Evolutionary conservation across 2,113 vertebrate genomes (phyloP).

Genomic region (Sander lucioperca): DNA sequence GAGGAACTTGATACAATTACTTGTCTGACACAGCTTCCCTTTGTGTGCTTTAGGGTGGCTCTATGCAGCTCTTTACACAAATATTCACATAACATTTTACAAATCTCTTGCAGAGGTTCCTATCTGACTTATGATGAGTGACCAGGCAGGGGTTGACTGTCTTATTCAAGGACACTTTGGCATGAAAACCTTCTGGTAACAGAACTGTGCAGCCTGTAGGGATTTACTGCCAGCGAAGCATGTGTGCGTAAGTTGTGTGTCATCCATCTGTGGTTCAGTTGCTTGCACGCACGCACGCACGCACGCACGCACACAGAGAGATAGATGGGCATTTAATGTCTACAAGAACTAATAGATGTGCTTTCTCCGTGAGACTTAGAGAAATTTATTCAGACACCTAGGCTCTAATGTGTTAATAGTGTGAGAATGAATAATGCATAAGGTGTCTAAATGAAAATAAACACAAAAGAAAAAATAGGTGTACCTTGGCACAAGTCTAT

Average conservation of each 20-base stretch:
- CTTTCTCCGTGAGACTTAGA: conserved; percentile 61
- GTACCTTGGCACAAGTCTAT: neutral
- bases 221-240: conserved; percentile 69
- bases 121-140: conserved; percentile 59
- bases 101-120: conserved; percentile 43
- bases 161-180: conserved; percentile 79
- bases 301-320: conserved; percentile 13
- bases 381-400: conserved; percentile 51
- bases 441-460: conserved; percentile 53
- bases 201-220: conserved; percentile 67
- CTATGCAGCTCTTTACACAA: neutral
- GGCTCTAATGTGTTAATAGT: conserved; percentile 36
- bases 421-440: conserved; percentile 72
- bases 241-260: conserved; percentile 61
- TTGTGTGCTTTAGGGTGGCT: neutral
- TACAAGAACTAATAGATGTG: conserved; percentile 69
- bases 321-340: conserved; percentile 61
- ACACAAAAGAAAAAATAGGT: conserved; percentile 19
- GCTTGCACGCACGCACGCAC: neutral
- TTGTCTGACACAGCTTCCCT: neutral
- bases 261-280: conserved; percentile 65
- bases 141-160: conserved; percentile 59
- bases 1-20: too few relatives aligned
- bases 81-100: conserved; percentile 41
- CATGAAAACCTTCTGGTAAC: conserved; percentile 72